phyloP scores from a whole-genome alignment of 1,140 invertebrate species.

The Ladona fulva region DNA sequence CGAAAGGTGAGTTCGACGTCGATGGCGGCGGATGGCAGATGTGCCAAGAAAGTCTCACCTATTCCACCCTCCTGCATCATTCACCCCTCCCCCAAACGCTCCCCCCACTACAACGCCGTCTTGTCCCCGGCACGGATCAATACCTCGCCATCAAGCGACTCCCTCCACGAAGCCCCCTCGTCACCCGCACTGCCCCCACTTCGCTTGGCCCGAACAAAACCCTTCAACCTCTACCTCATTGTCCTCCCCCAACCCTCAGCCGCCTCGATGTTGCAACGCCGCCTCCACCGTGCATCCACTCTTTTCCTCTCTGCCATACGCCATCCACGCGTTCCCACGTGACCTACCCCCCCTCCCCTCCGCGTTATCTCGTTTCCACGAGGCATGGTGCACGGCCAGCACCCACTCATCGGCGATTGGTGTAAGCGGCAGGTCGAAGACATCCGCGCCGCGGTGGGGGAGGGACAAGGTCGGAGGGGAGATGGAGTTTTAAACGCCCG shows the following conservation, averaged over 20 bases:
- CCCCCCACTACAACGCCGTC: too few species aligned
- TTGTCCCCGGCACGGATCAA: background rate
- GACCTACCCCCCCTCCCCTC: background rate
- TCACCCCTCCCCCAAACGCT: too few species aligned
- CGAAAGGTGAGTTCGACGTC: too few species aligned
- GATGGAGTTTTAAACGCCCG: too few species aligned
- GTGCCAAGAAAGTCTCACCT: too few species aligned
- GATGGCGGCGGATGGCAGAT: too few species aligned
- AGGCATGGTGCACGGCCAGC: too few species aligned
- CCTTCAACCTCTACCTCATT: background rate
- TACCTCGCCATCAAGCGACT: background rate
- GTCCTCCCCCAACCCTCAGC: background rate
- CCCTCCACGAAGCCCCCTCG: background rate
- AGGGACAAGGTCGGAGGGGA: too few species aligned
- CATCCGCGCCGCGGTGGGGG: too few species aligned
- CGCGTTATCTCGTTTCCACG: background rate
- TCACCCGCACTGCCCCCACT: background rate
- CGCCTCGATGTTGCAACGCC: background rate
- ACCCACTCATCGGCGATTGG: too few species aligned
- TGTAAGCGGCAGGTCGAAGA: too few species aligned
- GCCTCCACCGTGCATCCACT: background rate
- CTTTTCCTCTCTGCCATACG: background rate
- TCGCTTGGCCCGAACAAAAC: background rate
- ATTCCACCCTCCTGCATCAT: too few species aligned
- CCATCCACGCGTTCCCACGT: slow-evolving; percentile 5